phyloP scores from a whole-genome alignment of 1,140 invertebrate species.

The Manduca sexta region DNA sequence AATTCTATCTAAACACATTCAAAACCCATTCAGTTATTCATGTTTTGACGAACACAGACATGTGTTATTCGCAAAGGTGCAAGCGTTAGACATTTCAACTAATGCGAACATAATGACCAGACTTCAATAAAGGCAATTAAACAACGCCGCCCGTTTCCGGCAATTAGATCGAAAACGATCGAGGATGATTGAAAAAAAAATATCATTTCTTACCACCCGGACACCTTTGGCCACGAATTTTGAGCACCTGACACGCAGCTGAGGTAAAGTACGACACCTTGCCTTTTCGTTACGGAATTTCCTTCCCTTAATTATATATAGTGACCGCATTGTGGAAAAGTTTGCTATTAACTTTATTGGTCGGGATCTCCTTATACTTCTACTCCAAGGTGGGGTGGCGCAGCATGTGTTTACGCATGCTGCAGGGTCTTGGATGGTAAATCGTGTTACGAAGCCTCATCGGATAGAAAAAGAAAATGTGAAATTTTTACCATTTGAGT shows the following conservation, averaged over 20 bases:
- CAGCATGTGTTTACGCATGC: too few relatives aligned
- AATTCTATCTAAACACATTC: too few relatives aligned
- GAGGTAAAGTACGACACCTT: slow-evolving; percentile 54
- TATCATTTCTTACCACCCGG: slow-evolving; percentile 27
- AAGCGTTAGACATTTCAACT: neutral
- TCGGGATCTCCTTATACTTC: too few relatives aligned
- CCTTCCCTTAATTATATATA: slow-evolving; percentile 26
- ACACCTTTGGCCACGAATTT: slow-evolving; percentile 63
- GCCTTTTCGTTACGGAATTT: slow-evolving; percentile 63
- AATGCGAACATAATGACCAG: neutral
- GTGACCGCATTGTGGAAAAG: neutral
- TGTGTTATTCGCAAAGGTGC: too few relatives aligned
- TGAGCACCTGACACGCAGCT: slow-evolving; percentile 61
- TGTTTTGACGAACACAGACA: too few relatives aligned
- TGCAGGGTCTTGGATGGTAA: too few relatives aligned
- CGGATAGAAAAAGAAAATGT: too few relatives aligned
- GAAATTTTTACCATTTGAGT: too few relatives aligned
- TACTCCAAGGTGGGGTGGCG: too few relatives aligned
- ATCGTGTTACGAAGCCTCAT: too few relatives aligned
- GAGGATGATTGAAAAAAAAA: slow-evolving; percentile 10
- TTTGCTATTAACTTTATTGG: too few relatives aligned
- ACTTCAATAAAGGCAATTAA: slow-evolving; percentile 36
- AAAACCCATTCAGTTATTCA: too few relatives aligned
- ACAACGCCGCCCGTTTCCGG: slow-evolving; percentile 56
- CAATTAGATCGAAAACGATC: slow-evolving; percentile 47